A percentile compares a stretch with the other conserved stretches of the same genome.
Conservation (phyloP, 2,888 invertebrate species). For the Malthinus seriepunctatus region DNA sequence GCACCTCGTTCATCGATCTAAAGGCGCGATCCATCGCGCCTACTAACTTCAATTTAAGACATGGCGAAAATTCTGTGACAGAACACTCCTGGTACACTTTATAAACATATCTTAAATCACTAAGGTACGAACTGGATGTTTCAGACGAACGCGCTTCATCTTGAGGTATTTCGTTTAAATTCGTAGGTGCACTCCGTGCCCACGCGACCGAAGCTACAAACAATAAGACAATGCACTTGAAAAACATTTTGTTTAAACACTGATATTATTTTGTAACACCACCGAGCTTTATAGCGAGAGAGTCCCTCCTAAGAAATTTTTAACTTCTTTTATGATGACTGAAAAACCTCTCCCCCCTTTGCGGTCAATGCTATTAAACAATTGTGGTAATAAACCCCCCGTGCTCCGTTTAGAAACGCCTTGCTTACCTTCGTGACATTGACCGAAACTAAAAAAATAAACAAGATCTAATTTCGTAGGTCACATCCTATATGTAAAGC, state of each 20-base stretch:
- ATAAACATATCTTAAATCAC: constrained; percentile 73
- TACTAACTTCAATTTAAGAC: constrained; percentile 79
- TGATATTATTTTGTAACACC: constrained; percentile 50
- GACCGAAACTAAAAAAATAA: constrained; percentile 46
- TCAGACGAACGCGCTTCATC: constrained; percentile 46
- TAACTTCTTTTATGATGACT: constrained; percentile 43
- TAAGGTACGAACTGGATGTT: constrained; percentile 54
- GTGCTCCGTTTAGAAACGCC: constrained; percentile 19
- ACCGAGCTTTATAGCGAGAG: constrained; percentile 18
- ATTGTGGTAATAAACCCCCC: constrained; percentile 11
- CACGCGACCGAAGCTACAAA: constrained; percentile 57
- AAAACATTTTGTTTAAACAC: constrained; percentile 57
- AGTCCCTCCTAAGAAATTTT: constrained; percentile 47
- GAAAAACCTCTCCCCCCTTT: constrained; percentile 38
- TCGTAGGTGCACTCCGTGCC: constrained; percentile 59
- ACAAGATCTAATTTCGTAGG: constrained; percentile 45
- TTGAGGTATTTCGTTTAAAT: constrained; percentile 54
- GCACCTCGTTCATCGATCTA: constrained; percentile 64
- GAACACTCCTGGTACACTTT: constrained; percentile 83
- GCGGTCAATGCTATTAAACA: constrained; percentile 30
- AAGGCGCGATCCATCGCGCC: constrained; percentile 75
- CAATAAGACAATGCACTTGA: constrained; percentile 62
- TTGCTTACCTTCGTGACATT: constrained; percentile 38
- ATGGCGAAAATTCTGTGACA: constrained; percentile 68
- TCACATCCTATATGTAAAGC: constrained; percentile 37